Conservation (phyloP, 2,113 vertebrate species). For the Fregata magnificens region DNA sequence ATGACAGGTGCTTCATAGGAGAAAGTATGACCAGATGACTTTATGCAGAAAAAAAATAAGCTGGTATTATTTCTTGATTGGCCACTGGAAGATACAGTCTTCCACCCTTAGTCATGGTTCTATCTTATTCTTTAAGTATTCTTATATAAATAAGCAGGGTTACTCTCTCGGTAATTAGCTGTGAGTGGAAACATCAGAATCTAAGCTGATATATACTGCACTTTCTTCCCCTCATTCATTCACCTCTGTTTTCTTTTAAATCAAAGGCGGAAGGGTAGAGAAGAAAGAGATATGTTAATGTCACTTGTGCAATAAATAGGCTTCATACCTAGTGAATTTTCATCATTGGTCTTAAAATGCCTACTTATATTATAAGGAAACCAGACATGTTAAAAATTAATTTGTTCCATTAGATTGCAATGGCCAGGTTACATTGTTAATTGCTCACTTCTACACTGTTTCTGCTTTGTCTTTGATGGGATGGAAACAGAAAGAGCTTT, state of each 20-base stretch:
- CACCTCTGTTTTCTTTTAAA: background rate
- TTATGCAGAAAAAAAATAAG: conserved; percentile 38
- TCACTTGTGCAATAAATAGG: background rate
- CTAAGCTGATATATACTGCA: background rate
- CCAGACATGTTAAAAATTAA: background rate
- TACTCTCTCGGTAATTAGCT: background rate
- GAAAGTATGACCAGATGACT: conserved; percentile 6
- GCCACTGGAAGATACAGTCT: background rate
- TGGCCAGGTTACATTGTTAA: background rate
- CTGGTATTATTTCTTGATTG: background rate
- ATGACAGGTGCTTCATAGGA: conserved; percentile 49
- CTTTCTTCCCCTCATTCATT: conserved; percentile 4
- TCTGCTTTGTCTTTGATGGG: background rate
- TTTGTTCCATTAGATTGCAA: background rate
- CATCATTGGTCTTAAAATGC: background rate
- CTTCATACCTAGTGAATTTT: background rate
- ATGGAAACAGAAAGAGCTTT: background rate
- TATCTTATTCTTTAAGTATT: background rate
- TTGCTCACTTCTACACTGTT: background rate
- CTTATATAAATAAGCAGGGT: background rate
- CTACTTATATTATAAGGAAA: background rate
- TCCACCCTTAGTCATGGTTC: background rate
- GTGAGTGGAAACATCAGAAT: background rate
- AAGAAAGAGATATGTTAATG: background rate
- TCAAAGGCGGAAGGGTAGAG: background rate